phyloP scores from a whole-genome alignment of 2,888 invertebrate species.

The Oligia fasciuncula region DNA sequence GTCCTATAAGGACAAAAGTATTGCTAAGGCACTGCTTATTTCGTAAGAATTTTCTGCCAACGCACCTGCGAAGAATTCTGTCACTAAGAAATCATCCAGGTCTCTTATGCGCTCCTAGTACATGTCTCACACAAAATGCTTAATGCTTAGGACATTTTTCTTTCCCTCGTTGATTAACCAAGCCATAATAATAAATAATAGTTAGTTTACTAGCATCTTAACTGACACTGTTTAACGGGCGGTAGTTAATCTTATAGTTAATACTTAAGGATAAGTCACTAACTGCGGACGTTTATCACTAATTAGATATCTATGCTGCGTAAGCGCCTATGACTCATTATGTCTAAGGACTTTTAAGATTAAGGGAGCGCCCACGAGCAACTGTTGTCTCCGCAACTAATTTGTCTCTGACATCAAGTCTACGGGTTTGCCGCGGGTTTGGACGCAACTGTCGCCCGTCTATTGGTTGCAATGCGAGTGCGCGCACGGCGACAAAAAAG shows the following conservation, averaged over 20 bases:
- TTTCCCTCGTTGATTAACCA: constrained; percentile 27
- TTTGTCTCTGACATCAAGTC: background rate
- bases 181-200: constrained; percentile 41
- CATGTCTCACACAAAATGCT: constrained; percentile 6
- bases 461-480: background rate
- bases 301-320: constrained; percentile 34
- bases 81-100: background rate
- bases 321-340: constrained; percentile 16
- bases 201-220: constrained; percentile 28
- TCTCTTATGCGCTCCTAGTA: constrained; percentile 23
- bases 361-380: background rate
- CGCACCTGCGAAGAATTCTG: no score
- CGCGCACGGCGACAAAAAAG: background rate
- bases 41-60: background rate
- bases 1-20: background rate
- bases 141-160: background rate
- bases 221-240: constrained; percentile 29
- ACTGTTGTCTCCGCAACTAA: background rate
- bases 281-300: constrained; percentile 38
- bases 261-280: constrained; percentile 24
- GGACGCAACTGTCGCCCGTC: background rate
- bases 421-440: no score
- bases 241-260: constrained; percentile 44
- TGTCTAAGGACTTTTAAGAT: background rate
- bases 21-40: background rate